These are phyloP conservation scores for Drosophila merina DNA, from an alignment of 2,888 invertebrate species.

Conservation along the genomic window DNA sequence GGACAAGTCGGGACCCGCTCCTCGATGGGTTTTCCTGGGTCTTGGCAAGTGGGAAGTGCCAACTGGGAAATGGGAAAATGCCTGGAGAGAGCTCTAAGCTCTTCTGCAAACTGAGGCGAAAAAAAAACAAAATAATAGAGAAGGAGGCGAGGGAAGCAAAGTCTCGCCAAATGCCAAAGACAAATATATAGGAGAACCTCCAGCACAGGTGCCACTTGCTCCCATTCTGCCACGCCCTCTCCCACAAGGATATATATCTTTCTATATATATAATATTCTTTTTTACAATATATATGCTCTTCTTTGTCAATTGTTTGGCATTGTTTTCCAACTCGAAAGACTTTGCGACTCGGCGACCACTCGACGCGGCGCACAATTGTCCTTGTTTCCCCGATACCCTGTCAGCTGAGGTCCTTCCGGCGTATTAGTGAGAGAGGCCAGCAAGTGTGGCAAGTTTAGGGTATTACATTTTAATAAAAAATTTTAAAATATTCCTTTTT, in stretches of 20 bases:
- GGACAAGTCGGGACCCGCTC: conserved; percentile 54
- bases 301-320: conserved; percentile 63
- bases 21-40: conserved; percentile 19
- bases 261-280: neutral
- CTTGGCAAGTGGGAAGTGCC: neutral
- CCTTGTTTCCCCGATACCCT: conserved; percentile 62
- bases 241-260: too few species aligned
- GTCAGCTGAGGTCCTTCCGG: neutral
- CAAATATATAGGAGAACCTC: conserved; percentile 56
- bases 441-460: too few species aligned
- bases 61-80: neutral
- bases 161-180: conserved; percentile 61
- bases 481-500: too few species aligned
- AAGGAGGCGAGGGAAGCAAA: conserved; percentile 24
- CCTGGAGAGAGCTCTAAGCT: conserved; percentile 20
- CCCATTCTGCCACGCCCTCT: conserved; percentile 32
- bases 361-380: conserved; percentile 66
- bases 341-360: conserved; percentile 56
- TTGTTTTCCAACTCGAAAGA: conserved; percentile 56
- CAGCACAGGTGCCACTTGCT: conserved; percentile 45
- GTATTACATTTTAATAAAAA: too few species aligned
- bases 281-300: conserved; percentile 2
- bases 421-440: neutral
- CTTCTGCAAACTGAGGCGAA: conserved; percentile 26
- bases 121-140: conserved; percentile 6